Base-by-base conservation (phyloP, 2,888 invertebrate genomes). In the Lepidocyrtinus sp. region DNA sequence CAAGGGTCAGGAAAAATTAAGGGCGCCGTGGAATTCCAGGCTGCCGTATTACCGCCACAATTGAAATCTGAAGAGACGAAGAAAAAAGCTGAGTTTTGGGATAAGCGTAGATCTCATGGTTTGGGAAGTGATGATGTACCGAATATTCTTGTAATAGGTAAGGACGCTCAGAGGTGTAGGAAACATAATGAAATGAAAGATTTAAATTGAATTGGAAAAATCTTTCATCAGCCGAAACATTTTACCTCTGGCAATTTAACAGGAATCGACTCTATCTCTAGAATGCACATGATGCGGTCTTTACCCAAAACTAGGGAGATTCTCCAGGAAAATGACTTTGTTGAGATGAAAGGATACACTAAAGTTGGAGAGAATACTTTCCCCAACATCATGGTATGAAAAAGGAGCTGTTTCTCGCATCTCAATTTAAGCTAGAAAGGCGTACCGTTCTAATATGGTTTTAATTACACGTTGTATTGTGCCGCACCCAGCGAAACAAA, bases 181-280 rank as follows among this genome's bases (percentile, higher is more conserved):
- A n/a, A n/a, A n/a, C n/a, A n/a, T n/a, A n/a, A n/a, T n/a, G n/a
- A n/a, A n/a, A n/a, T n/a, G n/a, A n/a, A n/a, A n/a, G n/a, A n/a
- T n/a, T n/a, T n/a, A n/a, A n/a, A n/a, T n/a, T n/a, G n/a, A n/a
- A n/a, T n/a, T 22, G 7, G 36, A 5, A 12, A 36, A 12, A 7
- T 36, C 12, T 12, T 36, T 36, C 36, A 36, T 7, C 5, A 36
- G 36, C 36, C 36, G 5, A 36, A 36, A 36, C 36, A 7, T 36
- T 36, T 64, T 64, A 62, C 19, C 36, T 46, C 70, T 62, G 96
- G 88, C 88, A 97, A 17, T 55, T 24, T 27, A n/a, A 7, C 17
- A 27, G 96, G 96, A 46, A 93, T 97, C 86, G 96, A 96, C 87
- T 94, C 95, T 62, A 93, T 96, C 86, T 96, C 96, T 0, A 89